phyloP scores from a whole-genome alignment of 92 coral and sea anemone genomes.

The Meandrina meandrites region DNA sequence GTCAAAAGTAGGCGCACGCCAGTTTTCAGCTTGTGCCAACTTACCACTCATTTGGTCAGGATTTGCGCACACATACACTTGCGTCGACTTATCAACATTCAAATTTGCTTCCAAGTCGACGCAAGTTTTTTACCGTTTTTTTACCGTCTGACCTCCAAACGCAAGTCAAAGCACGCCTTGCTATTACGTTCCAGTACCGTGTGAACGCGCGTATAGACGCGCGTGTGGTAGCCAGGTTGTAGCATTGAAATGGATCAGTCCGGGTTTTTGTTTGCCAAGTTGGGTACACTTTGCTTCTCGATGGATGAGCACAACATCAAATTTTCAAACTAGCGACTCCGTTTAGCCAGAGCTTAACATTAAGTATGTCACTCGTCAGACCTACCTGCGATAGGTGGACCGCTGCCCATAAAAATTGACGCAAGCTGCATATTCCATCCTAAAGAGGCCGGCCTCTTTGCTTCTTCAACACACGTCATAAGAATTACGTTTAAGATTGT shows the following conservation, averaged over 20 bases:
- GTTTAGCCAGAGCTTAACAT: background rate
- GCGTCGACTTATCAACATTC: background rate
- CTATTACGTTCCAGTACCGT: too few species aligned
- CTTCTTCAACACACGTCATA: slow-evolving; percentile 32
- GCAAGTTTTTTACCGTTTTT: too few species aligned
- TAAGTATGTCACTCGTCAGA: background rate
- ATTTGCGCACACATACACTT: background rate
- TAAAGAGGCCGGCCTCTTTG: slow-evolving; percentile 35
- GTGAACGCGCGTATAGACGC: too few species aligned
- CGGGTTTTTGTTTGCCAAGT: too few species aligned
- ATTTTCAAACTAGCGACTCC: too few species aligned
- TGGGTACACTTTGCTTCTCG: too few species aligned
- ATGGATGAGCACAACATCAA: too few species aligned
- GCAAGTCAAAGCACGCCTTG: background rate
- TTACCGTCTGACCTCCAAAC: background rate
- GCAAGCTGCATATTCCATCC: slow-evolving; percentile 42
- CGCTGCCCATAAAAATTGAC: slow-evolving; percentile 50
- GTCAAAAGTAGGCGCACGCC: background rate
- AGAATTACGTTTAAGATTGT: slow-evolving; percentile 49
- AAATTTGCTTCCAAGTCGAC: too few species aligned
- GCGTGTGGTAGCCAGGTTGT: too few species aligned
- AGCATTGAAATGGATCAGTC: too few species aligned
- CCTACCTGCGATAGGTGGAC: slow-evolving; percentile 48
- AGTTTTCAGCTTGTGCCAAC: background rate
- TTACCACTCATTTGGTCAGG: background rate